Base-by-base conservation (phyloP, 2,797 vertebrate species). In the Delichon dasypus region DNA sequence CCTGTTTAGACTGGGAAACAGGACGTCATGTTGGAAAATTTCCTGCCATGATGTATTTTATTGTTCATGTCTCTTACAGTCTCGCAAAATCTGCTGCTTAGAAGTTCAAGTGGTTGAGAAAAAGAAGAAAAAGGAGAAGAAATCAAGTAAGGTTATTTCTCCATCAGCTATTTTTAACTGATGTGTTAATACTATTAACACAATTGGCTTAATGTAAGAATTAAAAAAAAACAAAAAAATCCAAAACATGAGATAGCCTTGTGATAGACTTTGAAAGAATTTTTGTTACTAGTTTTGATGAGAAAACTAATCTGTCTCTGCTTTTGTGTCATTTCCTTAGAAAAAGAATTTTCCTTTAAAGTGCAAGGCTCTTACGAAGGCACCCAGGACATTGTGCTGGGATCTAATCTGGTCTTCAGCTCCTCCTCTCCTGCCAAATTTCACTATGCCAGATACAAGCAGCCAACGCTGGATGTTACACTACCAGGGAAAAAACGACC, bases 311-410 rank as follows among this genome's bases (percentile, higher is more conserved):
- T 76, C 40, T 88, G 32, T 93, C 29, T 96, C 50, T 77, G 20
- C 23, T 93, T 89, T 74, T 82, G 18, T 76, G 34, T 75, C 8
- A 4, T 75, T 92, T 94, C 27, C 88, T 80, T 88, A 98, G 98
- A 68, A 34, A 95, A 96, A 65, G 91, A 96, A 66, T 94, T 98
- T 67, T 94, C 96, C 89, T 96, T 99, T 85, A 97, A 95, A 65
- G 97, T 99, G 64, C 97, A 85, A 12, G 98, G 98, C 17, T 98
- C 98, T 32, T 98, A 98, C 0, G 97, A 98, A 90, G 97, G 97
- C 26, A 96, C 96, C 4, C 97, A 97, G 64, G 79, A 61, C 12
- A 38, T 98, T 55, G 89, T 66, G 7, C 48, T 97, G 45, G 38
- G 67, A 73, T 79, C 51, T 42, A 77, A 96, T 26, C 87, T 76